These are phyloP conservation scores for Troglohyphantes excavatus DNA, from an alignment of 2,888 invertebrate genomes.

Conservation along the genomic window DNA sequence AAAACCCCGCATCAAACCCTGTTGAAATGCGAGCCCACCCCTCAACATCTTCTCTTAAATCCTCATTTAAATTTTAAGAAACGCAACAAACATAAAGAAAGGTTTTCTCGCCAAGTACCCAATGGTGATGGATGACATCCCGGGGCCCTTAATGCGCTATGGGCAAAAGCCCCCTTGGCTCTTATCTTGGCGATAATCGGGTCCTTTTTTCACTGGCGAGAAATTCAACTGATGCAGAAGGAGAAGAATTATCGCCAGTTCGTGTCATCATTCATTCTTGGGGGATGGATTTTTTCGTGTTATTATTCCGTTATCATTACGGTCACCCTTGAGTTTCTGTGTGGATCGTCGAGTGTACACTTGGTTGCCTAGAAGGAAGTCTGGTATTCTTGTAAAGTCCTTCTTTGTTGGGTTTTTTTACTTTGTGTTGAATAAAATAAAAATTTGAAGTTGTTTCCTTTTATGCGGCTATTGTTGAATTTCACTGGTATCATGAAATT, in stretches of 20 bases:
- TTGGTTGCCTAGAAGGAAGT: constrained; percentile 43
- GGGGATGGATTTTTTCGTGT: constrained; percentile 6
- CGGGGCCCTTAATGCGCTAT: constrained; percentile 44
- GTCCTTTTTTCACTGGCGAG: constrained; percentile 44
- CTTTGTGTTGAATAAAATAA: constrained; percentile 25
- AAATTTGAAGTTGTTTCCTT: not conserved
- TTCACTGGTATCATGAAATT: not conserved
- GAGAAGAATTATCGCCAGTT: constrained; percentile 64
- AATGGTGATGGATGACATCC: constrained; percentile 54
- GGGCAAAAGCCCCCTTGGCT: constrained; percentile 22
- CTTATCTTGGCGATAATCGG: constrained; percentile 64
- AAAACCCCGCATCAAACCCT: not conserved
- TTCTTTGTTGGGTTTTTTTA: constrained; percentile 15
- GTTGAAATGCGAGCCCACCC: constrained; percentile 25
- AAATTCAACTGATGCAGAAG: constrained; percentile 64
- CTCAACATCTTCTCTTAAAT: constrained; percentile 36
- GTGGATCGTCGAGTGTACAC: constrained; percentile 45
- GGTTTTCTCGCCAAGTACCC: not conserved
- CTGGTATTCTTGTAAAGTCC: constrained; percentile 22
- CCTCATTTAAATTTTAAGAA: constrained; percentile 71
- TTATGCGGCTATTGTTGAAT: not conserved
- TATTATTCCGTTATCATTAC: constrained; percentile 47
- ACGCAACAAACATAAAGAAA: constrained; percentile 31
- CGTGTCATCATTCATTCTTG: constrained; percentile 61
- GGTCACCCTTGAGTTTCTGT: constrained; percentile 42